phyloP scores from a whole-genome alignment of 2,113 vertebrate genomes.

The Zapus hudsonius region DNA sequence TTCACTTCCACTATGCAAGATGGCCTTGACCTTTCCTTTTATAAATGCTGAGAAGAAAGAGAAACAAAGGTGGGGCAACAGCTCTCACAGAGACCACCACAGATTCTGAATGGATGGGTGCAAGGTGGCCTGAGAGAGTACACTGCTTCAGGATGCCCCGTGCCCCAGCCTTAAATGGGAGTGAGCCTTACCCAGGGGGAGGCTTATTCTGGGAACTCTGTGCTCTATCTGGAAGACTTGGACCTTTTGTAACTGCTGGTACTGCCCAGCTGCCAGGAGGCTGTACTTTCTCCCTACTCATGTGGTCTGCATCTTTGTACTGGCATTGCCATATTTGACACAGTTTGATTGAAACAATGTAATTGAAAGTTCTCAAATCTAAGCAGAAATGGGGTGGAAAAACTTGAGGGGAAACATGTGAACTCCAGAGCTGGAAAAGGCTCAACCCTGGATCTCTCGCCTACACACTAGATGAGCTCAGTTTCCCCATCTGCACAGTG shows the following conservation, averaged over 20 bases:
- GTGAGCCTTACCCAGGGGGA: not conserved
- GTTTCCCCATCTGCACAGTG: not conserved
- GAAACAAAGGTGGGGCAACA: no score
- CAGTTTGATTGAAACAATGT: no score
- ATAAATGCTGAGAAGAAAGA: slow-evolving; percentile 30
- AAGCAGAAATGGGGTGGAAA: not conserved
- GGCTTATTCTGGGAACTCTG: not conserved
- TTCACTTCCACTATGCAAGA: slow-evolving; percentile 63
- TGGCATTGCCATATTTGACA: not conserved
- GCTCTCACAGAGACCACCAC: not conserved
- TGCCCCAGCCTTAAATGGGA: not conserved
- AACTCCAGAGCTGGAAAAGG: not conserved
- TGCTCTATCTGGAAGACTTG: not conserved
- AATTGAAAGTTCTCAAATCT: not conserved
- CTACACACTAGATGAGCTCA: not conserved
- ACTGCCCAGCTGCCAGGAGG: not conserved
- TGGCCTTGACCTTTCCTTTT: slow-evolving; percentile 73
- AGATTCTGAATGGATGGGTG: not conserved
- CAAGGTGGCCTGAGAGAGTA: not conserved
- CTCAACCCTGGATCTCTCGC: not conserved
- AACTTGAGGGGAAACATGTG: not conserved
- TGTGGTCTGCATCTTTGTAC: not conserved
- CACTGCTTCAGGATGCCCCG: accelerated
- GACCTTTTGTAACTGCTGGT: not conserved
- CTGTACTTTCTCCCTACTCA: accelerated